Conservation (phyloP, 1,140 invertebrate species). For the Microplitis demolitor region DNA sequence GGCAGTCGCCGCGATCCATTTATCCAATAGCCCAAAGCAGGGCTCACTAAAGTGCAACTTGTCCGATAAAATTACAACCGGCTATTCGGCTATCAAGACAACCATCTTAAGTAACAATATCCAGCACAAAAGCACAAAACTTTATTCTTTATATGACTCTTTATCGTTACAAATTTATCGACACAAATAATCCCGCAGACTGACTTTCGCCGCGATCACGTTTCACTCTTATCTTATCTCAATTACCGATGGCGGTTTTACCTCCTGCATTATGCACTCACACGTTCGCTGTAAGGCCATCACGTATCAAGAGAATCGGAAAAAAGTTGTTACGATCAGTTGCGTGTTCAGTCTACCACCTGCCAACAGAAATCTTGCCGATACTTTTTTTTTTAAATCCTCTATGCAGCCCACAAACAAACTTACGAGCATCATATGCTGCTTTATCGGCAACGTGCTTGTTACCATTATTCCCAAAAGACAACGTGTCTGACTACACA, state of each 20-base stretch:
- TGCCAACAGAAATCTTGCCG: neutral
- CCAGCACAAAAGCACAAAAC: no score
- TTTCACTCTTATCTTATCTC: neutral
- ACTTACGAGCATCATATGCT: no score
- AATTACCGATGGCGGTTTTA: neutral
- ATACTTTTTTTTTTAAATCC: neutral
- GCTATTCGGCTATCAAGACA: no score
- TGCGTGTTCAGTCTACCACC: neutral
- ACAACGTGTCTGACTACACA: neutral
- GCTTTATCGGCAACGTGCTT: constrained; percentile 7
- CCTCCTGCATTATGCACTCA: neutral
- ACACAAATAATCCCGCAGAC: neutral
- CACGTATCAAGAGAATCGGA: neutral
- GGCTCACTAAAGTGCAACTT: no score
- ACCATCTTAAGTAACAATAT: no score
- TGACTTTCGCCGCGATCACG: neutral
- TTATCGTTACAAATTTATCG: neutral
- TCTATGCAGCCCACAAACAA: neutral
- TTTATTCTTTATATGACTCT: no score
- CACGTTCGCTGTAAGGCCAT: neutral
- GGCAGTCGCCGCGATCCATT: no score
- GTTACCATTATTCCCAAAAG: neutral
- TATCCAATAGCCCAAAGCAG: no score
- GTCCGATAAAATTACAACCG: no score
- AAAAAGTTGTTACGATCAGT: neutral